Evolutionary conservation across 2,888 invertebrate genomes (phyloP), one percentile per base, ranked within the genome.

Genomic region (Cephus pygmeus): DNA sequence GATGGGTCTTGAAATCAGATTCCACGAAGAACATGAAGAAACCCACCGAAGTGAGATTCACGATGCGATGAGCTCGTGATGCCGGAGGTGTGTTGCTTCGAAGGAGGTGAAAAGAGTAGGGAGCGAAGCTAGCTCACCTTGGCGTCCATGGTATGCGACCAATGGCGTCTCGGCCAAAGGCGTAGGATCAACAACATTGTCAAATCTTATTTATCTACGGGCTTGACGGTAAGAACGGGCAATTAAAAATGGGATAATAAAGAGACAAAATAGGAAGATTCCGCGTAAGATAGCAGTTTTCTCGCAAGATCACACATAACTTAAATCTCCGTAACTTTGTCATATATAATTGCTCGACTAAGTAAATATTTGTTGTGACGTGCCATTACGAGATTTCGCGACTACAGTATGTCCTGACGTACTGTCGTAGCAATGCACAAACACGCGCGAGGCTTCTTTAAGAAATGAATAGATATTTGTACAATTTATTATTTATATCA

Each of bases 101-200:
- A 75, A 73, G 76, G 74, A 79, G 78, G 56, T 69, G 74, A 77
- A 75, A 78, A 76, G 76, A 73, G 75, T 78, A 79, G 80, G 82
- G 76, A 78, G 84, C 82, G 83, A 34, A 87, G 87, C 86, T 85
- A 85, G 90, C 89, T 90, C 88, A 90, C 90, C 90, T 90, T 90
- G 90, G 89, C 86, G 88, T 81, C 85, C 84, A 85, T 87, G 88
- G 88, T 87, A 87, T 87, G 87, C 87, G 86, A 82, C 86, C 87
- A 87, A 85, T 86, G 89, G 88, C 87, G 88, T 88, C 86, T 77
- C 79, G 78, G 77, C 85, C 88, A 89, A 82, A 85, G 87, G 86
- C 86, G 86, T 87, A 87, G 87, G 12, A 71, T 71, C 56, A 15
- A 23, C 56, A 23, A 56, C 56, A 56, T 56, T 23, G 56, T 56